Evolutionary conservation across 2,113 vertebrate species (phyloP), one percentile per base, ranked within the genome.

Genomic region (Phyllostomus discolor): DNA sequence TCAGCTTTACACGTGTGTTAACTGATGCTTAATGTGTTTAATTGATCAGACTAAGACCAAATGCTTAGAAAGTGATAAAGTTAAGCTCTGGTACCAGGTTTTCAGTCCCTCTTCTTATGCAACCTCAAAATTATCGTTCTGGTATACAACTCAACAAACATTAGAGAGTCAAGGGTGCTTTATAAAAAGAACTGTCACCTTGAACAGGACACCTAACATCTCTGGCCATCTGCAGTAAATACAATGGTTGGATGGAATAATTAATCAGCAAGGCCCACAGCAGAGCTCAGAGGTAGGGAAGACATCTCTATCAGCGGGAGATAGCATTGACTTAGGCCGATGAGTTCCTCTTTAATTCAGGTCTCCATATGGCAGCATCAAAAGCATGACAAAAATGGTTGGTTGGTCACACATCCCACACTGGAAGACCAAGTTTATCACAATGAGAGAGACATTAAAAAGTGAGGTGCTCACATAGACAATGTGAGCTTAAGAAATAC

Each of bases 71-170:
- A 72, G 35, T 28, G 4, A n/a, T 2, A 57, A 17, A 50, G 20
- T 41, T 50, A 70, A 85, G 24, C 10, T 72, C 24, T 81, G 16
- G 10, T 76, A 80, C 11, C 10, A 84, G 20, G 48, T 70, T 79
- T 84, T 8, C 3, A 43, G 7, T 57, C 33, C 3, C 8, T 57
- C 73, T 90, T 90, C 43, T 93, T 64, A 50, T 14, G 66, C 38
- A 91, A 33, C 2, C 35, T 66, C 28, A 31, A 48, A 80, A 69
- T 84, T 90, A 59, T 48, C 31, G 24, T 7, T 20, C 26, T 52
- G 24, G 48, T 41, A 17, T 86, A 79, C 96, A 89, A 67, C 11
- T 75, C 10, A 85, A 7, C 11, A 48, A 52, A 97, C 20, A 85
- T 9, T 43, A 57, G 17, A 69, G 4, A 85, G 15, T 54, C 52